Evolutionary conservation across 2,888 invertebrate species (phyloP), one percentile per base, ranked within the genome.

Genomic region (Argyresthia goedartella): DNA sequence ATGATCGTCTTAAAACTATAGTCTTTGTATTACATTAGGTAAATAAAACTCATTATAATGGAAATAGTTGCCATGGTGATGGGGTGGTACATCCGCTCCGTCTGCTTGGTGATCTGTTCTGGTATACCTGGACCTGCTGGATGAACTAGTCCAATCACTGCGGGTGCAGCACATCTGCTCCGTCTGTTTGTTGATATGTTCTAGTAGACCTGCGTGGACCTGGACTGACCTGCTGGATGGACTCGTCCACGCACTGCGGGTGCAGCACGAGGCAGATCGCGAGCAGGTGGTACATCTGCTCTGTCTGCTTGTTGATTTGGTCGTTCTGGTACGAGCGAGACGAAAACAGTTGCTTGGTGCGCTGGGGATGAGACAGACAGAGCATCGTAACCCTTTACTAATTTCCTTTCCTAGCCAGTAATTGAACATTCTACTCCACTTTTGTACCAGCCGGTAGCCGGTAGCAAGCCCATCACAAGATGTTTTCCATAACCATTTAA

Each of bases 71-170:
- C 97, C 64, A 99, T 88, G 67, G 99, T 99, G 60, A 99, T 97
- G 0, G 98, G 87, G 69, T 97, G 95, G 84, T 98, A 99, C 97
- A 99, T 98, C 81, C 98, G 97, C 62, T 99, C 99, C 0, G 98
- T 98, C 84, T 98, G 98, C 82, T 99, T 99, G 72, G 96, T 96
- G 61, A 97, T 96, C 88, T 96, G 93, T 98, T 98, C 81, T 99
- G 97, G 76, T 97, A 97, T 25, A 25, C 25, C 25, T 25, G 25
- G 25, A 84, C 92, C 72, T 97, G 96, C 71, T 98, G 97, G 56
- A 99, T 95, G 36, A 96, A 96, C 72, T 99, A 99, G 71, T 99
- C 99, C 58, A 99, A 97, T 63, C 98, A 96, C 80, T 99, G 99
- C 0, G 99, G 99, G 77, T 99, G 98, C 55, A 99, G 88, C 1